These are phyloP conservation scores for Propithecus deckenii DNA, from an alignment of 2,797 vertebrate species.

Conservation along the genomic window DNA sequence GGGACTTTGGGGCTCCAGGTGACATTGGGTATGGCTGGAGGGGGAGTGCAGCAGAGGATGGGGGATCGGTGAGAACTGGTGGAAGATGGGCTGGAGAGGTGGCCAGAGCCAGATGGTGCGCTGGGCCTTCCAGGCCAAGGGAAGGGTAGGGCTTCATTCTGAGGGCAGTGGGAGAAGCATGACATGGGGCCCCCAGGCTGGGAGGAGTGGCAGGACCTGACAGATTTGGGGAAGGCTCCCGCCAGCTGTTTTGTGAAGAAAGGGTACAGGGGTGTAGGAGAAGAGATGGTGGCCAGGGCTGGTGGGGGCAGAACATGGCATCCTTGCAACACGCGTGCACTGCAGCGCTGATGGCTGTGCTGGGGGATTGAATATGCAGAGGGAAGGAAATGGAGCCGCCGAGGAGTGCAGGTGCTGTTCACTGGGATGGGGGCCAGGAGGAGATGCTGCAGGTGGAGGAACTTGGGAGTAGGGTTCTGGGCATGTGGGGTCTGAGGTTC, in stretches of 20 bases:
- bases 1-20: too few species aligned
- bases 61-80: not conserved
- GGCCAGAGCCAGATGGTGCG: not conserved
- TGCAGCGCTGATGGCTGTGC: too few species aligned
- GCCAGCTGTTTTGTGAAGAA: not conserved
- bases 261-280: not conserved
- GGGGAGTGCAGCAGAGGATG: not conserved
- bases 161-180: not conserved
- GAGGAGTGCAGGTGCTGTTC: accelerated
- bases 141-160: not conserved
- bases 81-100: not conserved
- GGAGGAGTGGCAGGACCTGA: not conserved
- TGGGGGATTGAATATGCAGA: not conserved
- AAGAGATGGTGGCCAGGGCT: not conserved
- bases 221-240: not conserved
- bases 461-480: not conserved
- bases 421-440: not conserved
- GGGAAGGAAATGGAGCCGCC: not conserved
- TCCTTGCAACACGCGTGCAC: accelerated
- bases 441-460: not conserved
- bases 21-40: too few species aligned
- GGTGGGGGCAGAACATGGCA: not conserved
- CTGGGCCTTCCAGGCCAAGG: not conserved
- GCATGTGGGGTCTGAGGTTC: not conserved
- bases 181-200: not conserved